These are phyloP conservation scores for Sinonovacula constricta DNA, from an alignment of 1,140 invertebrate species.

Conservation along the genomic window DNA sequence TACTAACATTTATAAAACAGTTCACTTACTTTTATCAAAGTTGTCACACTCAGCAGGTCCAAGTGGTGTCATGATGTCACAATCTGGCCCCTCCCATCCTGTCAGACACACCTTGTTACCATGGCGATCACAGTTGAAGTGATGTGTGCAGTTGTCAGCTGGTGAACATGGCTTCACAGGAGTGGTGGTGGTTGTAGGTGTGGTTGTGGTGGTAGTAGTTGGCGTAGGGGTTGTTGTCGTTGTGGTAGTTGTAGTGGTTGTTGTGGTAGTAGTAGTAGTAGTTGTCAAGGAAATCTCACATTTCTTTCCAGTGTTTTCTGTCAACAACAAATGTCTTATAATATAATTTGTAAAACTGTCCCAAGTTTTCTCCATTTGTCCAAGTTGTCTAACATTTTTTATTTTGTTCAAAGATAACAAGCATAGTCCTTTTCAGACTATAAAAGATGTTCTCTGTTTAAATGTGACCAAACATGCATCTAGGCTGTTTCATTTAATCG, in stretches of 20 bases:
- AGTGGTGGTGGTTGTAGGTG: background rate
- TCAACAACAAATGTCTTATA: background rate
- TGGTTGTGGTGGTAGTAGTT: background rate
- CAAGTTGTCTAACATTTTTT: no score
- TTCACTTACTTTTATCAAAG: conserved; percentile 22
- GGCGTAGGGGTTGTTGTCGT: background rate
- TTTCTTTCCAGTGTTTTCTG: background rate
- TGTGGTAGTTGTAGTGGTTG: background rate
- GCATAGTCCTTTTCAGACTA: no score
- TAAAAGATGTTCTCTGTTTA: no score
- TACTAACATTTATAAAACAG: no score
- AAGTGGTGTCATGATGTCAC: conserved; percentile 21
- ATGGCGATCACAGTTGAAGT: conserved; percentile 28
- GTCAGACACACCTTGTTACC: conserved; percentile 23
- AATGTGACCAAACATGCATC: no score
- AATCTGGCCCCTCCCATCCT: conserved; percentile 32
- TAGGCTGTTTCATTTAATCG: no score
- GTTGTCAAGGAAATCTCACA: background rate
- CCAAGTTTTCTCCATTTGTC: no score
- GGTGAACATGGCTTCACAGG: conserved; percentile 12
- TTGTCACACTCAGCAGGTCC: conserved; percentile 29
- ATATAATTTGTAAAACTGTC: no score
- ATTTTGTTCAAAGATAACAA: no score
- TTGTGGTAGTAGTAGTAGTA: background rate
- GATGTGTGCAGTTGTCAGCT: conserved; percentile 21